A percentile compares a stretch with the other conserved stretches of the same genome.
Evolutionary conservation across 2,113 vertebrate species (phyloP).

Genomic region (Cariama cristata): DNA sequence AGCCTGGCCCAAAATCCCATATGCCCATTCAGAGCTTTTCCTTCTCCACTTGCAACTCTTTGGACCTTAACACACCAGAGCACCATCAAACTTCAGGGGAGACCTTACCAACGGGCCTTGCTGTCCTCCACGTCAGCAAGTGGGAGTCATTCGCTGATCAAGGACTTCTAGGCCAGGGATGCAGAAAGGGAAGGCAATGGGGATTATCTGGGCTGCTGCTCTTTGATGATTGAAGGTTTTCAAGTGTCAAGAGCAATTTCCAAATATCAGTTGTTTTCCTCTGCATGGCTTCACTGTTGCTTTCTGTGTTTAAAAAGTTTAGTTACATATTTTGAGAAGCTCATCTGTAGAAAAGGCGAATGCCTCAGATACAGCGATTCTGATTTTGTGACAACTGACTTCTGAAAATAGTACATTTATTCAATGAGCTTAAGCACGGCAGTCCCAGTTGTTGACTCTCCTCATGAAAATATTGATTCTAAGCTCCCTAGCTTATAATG

Average conservation of each 20-base stretch:
- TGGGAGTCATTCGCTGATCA: neutral
- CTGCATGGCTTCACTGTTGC: neutral
- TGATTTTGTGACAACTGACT: constrained; percentile 12
- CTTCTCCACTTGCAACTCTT: neutral
- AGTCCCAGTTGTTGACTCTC: constrained; percentile 25
- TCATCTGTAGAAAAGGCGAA: neutral
- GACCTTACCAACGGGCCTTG: neutral
- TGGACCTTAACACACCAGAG: neutral
- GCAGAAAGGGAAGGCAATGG: neutral
- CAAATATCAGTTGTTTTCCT: neutral
- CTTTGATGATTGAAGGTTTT: neutral
- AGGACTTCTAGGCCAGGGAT: neutral
- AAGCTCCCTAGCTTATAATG: constrained; percentile 48
- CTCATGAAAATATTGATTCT: constrained; percentile 65
- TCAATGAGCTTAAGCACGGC: constrained; percentile 8
- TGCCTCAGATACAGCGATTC: neutral
- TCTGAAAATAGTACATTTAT: constrained; percentile 46
- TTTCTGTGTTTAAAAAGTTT: neutral
- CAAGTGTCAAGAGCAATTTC: neutral
- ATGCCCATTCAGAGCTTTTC: neutral
- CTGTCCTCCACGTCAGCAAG: neutral
- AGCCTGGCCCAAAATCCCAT: neutral
- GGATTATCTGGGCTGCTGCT: neutral
- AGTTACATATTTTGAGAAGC: neutral
- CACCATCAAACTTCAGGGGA: neutral